phyloP scores from a whole-genome alignment of 2,888 invertebrate species.

The Sclerodermus sp. region DNA sequence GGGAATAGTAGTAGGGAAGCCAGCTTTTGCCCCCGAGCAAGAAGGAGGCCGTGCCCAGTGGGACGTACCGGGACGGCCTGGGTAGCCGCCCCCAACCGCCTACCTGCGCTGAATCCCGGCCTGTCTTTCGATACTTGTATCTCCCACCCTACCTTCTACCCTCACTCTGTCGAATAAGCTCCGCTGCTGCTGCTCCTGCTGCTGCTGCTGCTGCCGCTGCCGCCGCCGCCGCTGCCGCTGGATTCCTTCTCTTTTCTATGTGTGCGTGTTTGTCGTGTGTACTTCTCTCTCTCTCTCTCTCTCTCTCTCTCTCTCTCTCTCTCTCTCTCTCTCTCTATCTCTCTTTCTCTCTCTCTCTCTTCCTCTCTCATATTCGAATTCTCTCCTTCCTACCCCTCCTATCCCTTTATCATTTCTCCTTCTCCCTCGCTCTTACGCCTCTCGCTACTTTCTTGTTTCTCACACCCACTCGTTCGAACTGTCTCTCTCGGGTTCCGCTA shows the following conservation, averaged over 20 bases:
- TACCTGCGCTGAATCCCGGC: constrained; percentile 17
- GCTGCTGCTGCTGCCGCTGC: too few relatives aligned
- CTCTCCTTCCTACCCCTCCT: background rate
- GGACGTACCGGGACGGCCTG: background rate
- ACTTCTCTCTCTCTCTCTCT: constrained; percentile 9
- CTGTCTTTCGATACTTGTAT: too few relatives aligned
- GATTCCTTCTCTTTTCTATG: too few relatives aligned
- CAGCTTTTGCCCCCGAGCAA: constrained; percentile 38
- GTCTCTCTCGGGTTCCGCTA: too few relatives aligned
- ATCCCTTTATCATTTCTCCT: background rate
- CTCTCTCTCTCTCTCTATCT: background rate
- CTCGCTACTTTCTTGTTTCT: background rate
- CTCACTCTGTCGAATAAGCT: too few relatives aligned
- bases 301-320: constrained; percentile 1
- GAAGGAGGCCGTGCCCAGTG: constrained; percentile 47
- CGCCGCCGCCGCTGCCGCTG: too few relatives aligned
- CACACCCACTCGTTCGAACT: too few relatives aligned
- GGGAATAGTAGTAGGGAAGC: constrained; percentile 30
- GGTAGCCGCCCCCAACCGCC: constrained; percentile 51
- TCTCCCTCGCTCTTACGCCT: background rate
- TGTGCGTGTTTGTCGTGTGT: background rate
- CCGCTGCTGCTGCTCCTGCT: too few relatives aligned
- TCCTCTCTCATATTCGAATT: background rate
- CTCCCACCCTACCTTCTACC: constrained; percentile 26
- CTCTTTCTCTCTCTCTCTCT: background rate